A percentile compares a stretch with the other conserved stretches of the same genome.
Evolutionary conservation across 2,888 invertebrate genomes (phyloP).

Genomic region (Theretra japonica): DNA sequence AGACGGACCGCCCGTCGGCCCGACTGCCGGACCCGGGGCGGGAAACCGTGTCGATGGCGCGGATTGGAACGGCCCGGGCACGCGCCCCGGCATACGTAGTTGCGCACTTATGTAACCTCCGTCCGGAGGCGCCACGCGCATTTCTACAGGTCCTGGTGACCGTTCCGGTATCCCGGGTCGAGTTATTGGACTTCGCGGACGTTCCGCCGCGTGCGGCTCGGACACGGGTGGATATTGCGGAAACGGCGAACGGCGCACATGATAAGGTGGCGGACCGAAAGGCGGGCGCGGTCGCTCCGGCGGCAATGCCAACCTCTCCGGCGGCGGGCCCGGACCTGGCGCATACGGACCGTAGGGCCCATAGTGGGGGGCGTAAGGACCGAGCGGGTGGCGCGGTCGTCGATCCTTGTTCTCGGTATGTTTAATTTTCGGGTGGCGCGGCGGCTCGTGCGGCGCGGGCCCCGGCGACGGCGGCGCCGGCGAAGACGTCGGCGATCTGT

Average conservation of each 20-base stretch:
- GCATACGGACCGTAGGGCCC: constrained; percentile 78
- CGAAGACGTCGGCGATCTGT: constrained; percentile 66
- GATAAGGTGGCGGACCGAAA: constrained; percentile 48
- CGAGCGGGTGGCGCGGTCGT: constrained; percentile 72
- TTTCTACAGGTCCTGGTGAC: not conserved
- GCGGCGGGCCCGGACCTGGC: constrained; percentile 50
- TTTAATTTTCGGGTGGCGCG: constrained; percentile 76
- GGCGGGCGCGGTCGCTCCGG: constrained; percentile 39
- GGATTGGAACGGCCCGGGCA: constrained; percentile 38
- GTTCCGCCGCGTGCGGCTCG: constrained; percentile 52
- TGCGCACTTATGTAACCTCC: constrained; percentile 11
- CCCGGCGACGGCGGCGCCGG: constrained; percentile 54
- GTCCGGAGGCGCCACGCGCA: constrained; percentile 22
- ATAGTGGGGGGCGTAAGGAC: constrained; percentile 80
- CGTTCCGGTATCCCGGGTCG: constrained; percentile 18
- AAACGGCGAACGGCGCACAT: constrained; percentile 63
- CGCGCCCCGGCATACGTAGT: constrained; percentile 28
- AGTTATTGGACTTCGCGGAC: constrained; percentile 42
- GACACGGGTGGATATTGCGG: constrained; percentile 50
- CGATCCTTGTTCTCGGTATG: constrained; percentile 78
- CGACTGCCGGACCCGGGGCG: not conserved
- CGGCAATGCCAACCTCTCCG: constrained; percentile 46
- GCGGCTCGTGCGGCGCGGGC: constrained; percentile 61
- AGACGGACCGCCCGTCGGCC: constrained; percentile 36
- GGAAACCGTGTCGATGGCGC: constrained; percentile 32